Percentiles rank a stretch among this genome's conserved stretches.
phyloP scores from a whole-genome alignment of 2,113 vertebrate species.

The Nerophis ophidion region DNA sequence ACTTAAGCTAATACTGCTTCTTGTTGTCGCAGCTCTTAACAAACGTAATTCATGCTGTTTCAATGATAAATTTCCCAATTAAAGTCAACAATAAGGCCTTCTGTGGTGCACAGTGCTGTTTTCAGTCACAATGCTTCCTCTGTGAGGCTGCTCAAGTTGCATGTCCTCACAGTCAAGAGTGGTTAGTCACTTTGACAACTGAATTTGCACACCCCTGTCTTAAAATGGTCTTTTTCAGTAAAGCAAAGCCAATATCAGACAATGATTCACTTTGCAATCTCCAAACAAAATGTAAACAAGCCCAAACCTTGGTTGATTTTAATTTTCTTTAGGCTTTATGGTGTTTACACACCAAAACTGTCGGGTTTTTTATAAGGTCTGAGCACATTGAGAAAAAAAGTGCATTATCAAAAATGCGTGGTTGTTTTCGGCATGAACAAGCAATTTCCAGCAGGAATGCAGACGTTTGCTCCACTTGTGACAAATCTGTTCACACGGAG shows the following conservation, averaged over 20 bases:
- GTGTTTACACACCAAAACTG: conserved; percentile 28
- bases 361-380: conserved; percentile 41
- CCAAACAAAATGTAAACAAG: conserved; percentile 3
- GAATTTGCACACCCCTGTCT: too few relatives aligned
- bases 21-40: too few relatives aligned
- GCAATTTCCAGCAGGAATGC: conserved; percentile 52
- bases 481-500: conserved; percentile 30
- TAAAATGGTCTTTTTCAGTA: neutral
- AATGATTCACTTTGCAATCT: neutral
- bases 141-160: conserved; percentile 32
- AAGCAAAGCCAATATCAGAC: neutral
- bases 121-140: conserved; percentile 7
- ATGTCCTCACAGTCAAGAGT: conserved; percentile 39
- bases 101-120: neutral
- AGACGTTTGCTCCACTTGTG: conserved; percentile 9
- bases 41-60: neutral
- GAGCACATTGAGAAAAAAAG: conserved; percentile 13
- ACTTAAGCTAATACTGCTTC: neutral
- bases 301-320: conserved; percentile 9
- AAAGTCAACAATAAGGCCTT: conserved; percentile 1
- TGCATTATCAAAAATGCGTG: conserved; percentile 34
- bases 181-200: conserved; percentile 16
- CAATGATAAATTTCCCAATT: neutral
- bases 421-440: conserved; percentile 56
- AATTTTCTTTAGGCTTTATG: neutral